Conservation (phyloP, 2,888 invertebrate species). For the Hartigia nigra region DNA sequence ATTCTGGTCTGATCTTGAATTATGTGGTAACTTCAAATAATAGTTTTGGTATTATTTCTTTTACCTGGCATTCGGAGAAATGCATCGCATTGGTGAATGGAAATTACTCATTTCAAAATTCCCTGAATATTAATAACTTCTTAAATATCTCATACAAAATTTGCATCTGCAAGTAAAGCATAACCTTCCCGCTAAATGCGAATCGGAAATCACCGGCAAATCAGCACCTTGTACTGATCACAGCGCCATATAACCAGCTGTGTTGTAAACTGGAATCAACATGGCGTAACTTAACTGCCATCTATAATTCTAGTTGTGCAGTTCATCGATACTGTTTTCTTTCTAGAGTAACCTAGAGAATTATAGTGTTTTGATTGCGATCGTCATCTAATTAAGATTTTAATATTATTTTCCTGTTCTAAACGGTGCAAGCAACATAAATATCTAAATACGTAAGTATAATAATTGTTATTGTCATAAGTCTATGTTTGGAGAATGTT, state of each 20-base stretch:
- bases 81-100: constrained; percentile 55
- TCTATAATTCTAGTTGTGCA: neutral
- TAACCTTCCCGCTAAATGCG: neutral
- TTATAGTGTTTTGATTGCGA: neutral
- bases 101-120: constrained; percentile 49
- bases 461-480: neutral
- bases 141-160: neutral
- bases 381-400: neutral
- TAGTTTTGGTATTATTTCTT: neutral
- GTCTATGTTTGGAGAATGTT: neutral
- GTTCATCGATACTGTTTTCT: neutral
- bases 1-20: neutral
- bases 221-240: neutral
- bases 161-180: neutral
- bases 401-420: neutral
- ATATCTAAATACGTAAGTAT: neutral
- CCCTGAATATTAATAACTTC: neutral
- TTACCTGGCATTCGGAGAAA: constrained; percentile 60
- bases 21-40: neutral
- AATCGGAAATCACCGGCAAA: neutral
- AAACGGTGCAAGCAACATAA: neutral
- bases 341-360: neutral
- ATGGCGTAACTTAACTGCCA: neutral
- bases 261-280: too few relatives aligned
- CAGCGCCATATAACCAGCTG: neutral